These are phyloP conservation scores for Polypedilum vanderplanki DNA, from an alignment of 1,140 invertebrate genomes.

Conservation along the genomic window DNA sequence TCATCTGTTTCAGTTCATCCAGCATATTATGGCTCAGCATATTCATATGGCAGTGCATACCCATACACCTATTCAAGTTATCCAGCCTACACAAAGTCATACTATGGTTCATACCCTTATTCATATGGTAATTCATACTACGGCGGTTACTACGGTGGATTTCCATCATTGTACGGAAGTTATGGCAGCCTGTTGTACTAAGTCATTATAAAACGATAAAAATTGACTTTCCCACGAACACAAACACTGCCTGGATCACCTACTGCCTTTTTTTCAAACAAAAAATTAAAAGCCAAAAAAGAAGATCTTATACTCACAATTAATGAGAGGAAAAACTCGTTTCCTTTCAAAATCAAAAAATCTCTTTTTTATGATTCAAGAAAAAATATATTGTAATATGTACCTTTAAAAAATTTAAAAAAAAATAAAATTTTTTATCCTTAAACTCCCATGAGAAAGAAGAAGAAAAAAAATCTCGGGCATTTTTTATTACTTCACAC, in stretches of 20 bases:
- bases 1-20: conserved; percentile 1
- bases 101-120: no score
- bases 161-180: not conserved
- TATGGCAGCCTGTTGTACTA: conserved; percentile 16
- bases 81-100: not conserved
- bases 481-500: not conserved
- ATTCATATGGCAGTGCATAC: not conserved
- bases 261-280: not conserved
- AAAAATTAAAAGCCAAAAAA: not conserved
- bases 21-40: not conserved
- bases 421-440: conserved; percentile 26
- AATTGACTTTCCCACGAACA: conserved; percentile 24
- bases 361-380: not conserved
- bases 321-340: conserved; percentile 20
- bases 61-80: not conserved
- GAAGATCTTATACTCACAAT: conserved; percentile 3
- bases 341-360: conserved; percentile 18
- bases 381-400: conserved; percentile 11
- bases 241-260: not conserved
- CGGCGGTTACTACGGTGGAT: not conserved
- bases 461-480: conserved; percentile 4
- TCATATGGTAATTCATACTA: not conserved
- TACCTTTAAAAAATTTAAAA: conserved; percentile 13
- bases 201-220: not conserved
- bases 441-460: conserved; percentile 5